A percentile compares a stretch with the other conserved stretches of the same genome.
phyloP scores from a whole-genome alignment of 2,888 invertebrate genomes.

The Parnassius mnemosyne region DNA sequence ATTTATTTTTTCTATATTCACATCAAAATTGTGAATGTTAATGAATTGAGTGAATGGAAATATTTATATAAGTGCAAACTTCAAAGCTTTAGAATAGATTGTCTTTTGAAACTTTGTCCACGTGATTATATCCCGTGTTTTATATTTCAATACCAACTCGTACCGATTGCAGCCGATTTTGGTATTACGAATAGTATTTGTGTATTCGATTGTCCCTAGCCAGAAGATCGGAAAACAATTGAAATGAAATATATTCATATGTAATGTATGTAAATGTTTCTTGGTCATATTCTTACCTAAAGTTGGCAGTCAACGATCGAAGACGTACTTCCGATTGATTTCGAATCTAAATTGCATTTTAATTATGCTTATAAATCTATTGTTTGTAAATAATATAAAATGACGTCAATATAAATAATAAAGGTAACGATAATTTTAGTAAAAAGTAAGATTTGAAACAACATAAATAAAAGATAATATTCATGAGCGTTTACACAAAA shows the following conservation, averaged over 20 bases:
- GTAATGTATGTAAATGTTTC: conserved; percentile 13
- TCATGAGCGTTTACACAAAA: conserved; percentile 1
- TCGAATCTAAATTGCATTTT: background rate
- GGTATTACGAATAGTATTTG: background rate
- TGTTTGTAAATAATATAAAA: too few species aligned
- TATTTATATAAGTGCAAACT: too few species aligned
- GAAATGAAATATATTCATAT: conserved; percentile 1
- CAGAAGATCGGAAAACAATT: conserved; percentile 12
- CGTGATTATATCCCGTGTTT: too few species aligned
- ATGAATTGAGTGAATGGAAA: too few species aligned
- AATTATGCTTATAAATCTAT: too few species aligned
- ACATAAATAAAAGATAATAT: background rate
- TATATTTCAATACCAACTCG: background rate
- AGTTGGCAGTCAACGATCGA: background rate
- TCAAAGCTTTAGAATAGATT: too few species aligned
- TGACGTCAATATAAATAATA: too few species aligned
- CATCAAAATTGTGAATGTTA: too few species aligned
- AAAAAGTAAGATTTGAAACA: too few species aligned
- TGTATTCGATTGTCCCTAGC: background rate
- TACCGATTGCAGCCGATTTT: background rate
- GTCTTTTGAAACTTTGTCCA: too few species aligned
- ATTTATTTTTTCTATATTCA: too few species aligned
- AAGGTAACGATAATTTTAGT: too few species aligned
- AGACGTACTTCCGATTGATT: background rate
- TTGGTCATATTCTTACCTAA: background rate